These are phyloP conservation scores for Pygocentrus nattereri DNA, from an alignment of 2,797 vertebrate genomes.

Conservation along the genomic window DNA sequence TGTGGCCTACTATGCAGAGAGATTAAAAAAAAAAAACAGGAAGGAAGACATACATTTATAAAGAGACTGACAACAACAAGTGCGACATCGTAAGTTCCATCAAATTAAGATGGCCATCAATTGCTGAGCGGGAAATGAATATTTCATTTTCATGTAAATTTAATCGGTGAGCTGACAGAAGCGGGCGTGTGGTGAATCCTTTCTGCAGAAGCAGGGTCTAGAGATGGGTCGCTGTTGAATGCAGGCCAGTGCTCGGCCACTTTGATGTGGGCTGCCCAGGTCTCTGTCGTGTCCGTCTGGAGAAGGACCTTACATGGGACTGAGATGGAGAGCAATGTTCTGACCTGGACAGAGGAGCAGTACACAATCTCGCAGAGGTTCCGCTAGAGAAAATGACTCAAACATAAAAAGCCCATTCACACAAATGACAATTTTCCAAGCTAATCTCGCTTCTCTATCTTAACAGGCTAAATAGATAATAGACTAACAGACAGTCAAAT, in stretches of 20 bases:
- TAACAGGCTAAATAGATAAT: conserved; percentile 12
- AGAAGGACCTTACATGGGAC: conserved; percentile 46
- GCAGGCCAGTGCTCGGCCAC: conserved; percentile 36
- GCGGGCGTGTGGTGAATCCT: conserved; percentile 58
- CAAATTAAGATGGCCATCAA: conserved; percentile 74
- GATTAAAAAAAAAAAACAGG: not conserved
- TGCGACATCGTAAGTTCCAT: conserved; percentile 65
- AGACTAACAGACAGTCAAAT: not conserved
- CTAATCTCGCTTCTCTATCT: conserved; percentile 5
- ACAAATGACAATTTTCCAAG: conserved; percentile 12
- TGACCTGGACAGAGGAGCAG: not conserved
- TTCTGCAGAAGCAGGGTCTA: conserved; percentile 54
- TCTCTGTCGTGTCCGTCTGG: conserved; percentile 51
- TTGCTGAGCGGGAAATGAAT: conserved; percentile 73
- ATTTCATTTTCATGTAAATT: conserved; percentile 80
- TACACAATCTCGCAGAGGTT: conserved; percentile 20
- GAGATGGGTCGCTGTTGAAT: conserved; percentile 44
- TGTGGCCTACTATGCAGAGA: not conserved
- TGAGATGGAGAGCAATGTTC: conserved; percentile 37
- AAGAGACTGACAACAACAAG: conserved; percentile 53
- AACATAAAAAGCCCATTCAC: not conserved
- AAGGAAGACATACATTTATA: conserved; percentile 39
- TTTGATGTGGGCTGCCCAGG: conserved; percentile 77
- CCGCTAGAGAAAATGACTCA: not conserved
- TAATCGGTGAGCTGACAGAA: conserved; percentile 67